phyloP scores from a whole-genome alignment of 2,797 vertebrate genomes.

The Cetoscarus ocellatus region DNA sequence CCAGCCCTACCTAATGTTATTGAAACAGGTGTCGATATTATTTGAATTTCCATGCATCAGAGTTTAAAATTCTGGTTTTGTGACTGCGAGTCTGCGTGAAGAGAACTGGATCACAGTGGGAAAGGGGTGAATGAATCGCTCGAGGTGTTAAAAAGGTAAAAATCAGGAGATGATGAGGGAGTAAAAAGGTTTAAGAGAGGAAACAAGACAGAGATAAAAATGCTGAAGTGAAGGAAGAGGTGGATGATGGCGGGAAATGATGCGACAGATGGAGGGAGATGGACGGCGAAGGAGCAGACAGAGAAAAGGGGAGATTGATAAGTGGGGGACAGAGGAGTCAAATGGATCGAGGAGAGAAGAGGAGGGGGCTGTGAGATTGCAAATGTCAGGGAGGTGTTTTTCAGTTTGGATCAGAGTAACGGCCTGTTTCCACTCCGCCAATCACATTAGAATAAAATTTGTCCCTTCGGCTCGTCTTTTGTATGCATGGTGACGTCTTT shows the following conservation, averaged over 20 bases:
- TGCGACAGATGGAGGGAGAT: slow-evolving; percentile 61
- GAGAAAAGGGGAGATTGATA: slow-evolving; percentile 50
- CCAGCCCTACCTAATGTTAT: no score
- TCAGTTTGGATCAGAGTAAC: slow-evolving; percentile 68
- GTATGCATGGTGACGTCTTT: slow-evolving; percentile 29
- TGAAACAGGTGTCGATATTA: no score
- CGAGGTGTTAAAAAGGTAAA: slow-evolving; percentile 13
- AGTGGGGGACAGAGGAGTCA: slow-evolving; percentile 56
- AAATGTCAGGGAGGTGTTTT: slow-evolving; percentile 72
- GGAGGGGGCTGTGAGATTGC: slow-evolving; percentile 37
- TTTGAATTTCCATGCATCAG: no score
- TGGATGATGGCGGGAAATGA: slow-evolving; percentile 72
- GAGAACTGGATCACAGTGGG: not conserved
- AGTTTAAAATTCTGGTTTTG: no score
- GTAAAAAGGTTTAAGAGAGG: slow-evolving; percentile 59
- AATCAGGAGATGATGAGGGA: slow-evolving; percentile 33
- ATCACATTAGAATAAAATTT: slow-evolving; percentile 53
- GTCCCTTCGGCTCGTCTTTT: slow-evolving; percentile 31
- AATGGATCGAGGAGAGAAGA: slow-evolving; percentile 44
- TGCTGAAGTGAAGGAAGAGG: slow-evolving; percentile 38
- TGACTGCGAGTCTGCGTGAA: no score
- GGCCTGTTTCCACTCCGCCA: slow-evolving; percentile 58
- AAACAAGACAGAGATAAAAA: slow-evolving; percentile 63
- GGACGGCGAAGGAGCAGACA: slow-evolving; percentile 49
- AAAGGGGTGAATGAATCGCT: slow-evolving; percentile 21